phyloP scores from a whole-genome alignment of 2,888 invertebrate genomes.

The Synanthedon tipuliformis region DNA sequence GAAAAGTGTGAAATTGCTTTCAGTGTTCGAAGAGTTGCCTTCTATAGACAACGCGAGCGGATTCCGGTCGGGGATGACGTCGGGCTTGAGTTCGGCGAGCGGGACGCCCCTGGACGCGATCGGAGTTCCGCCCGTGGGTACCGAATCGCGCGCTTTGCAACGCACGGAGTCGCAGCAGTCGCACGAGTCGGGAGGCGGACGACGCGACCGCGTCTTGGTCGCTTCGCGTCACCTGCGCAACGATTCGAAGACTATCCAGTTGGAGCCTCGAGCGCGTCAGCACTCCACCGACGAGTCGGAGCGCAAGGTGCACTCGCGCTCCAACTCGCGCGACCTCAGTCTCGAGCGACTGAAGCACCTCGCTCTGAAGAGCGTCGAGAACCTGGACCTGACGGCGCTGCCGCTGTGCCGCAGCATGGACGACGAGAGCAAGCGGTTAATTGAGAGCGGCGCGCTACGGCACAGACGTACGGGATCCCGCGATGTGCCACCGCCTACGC shows the following conservation, averaged over 20 bases:
- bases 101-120: slow-evolving; percentile 43
- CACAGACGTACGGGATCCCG: slow-evolving; percentile 73
- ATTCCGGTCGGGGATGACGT: slow-evolving; percentile 48
- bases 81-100: slow-evolving; percentile 48
- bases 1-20: slow-evolving; percentile 6
- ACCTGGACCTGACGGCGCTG: slow-evolving; percentile 48
- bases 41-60: slow-evolving; percentile 66
- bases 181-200: slow-evolving; percentile 21
- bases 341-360: slow-evolving; percentile 58
- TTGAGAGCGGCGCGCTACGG: slow-evolving; percentile 56
- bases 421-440: slow-evolving; percentile 60
- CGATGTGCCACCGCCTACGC: slow-evolving; percentile 46
- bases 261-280: slow-evolving; percentile 68
- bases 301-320: slow-evolving; percentile 59
- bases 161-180: slow-evolving; percentile 55
- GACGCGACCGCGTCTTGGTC: slow-evolving; percentile 53
- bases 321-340: slow-evolving; percentile 60
- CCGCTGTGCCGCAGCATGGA: slow-evolving; percentile 45
- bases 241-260: slow-evolving; percentile 74
- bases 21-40: slow-evolving; percentile 82
- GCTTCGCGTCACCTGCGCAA: slow-evolving; percentile 70
- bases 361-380: slow-evolving; percentile 60
- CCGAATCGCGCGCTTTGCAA: slow-evolving; percentile 26
- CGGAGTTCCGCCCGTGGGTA: slow-evolving; percentile 11
- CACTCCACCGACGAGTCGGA: slow-evolving; percentile 40